Percentiles rank a stretch among this genome's conserved stretches.
phyloP scores from a whole-genome alignment of 2,888 invertebrate species.

The Tetragnatha montana region DNA sequence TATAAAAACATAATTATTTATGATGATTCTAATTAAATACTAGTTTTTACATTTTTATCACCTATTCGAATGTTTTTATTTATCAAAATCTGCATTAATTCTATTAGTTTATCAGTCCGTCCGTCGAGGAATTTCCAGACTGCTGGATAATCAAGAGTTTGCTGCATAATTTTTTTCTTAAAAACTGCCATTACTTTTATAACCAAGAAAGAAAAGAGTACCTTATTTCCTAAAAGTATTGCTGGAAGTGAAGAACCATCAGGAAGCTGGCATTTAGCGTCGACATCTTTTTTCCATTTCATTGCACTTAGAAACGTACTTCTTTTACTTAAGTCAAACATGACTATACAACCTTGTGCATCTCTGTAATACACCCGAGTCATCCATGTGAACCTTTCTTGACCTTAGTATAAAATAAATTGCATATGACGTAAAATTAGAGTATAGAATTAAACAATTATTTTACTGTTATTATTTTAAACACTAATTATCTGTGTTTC shows the following conservation, averaged over 20 bases:
- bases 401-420: constrained; percentile 76
- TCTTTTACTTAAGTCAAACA: constrained; percentile 80
- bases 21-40: neutral
- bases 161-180: neutral
- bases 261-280: constrained; percentile 79
- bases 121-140: neutral
- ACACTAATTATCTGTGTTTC: too few relatives aligned
- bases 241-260: constrained; percentile 80
- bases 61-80: too few relatives aligned
- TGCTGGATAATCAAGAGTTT: neutral
- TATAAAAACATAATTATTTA: neutral
- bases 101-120: neutral
- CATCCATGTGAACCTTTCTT: constrained; percentile 81
- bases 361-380: constrained; percentile 81
- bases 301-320: constrained; percentile 80
- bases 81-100: neutral
- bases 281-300: constrained; percentile 81
- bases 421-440: neutral
- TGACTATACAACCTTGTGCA: constrained; percentile 79
- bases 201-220: constrained; percentile 72
- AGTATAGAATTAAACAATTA: too few relatives aligned
- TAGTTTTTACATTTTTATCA: neutral
- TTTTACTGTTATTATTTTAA: too few relatives aligned
- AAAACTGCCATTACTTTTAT: neutral
- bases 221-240: constrained; percentile 80